Evolutionary conservation across 2,113 vertebrate genomes (phyloP), one percentile per base, ranked within the genome.

Genomic region (Prietella phreatophila): DNA sequence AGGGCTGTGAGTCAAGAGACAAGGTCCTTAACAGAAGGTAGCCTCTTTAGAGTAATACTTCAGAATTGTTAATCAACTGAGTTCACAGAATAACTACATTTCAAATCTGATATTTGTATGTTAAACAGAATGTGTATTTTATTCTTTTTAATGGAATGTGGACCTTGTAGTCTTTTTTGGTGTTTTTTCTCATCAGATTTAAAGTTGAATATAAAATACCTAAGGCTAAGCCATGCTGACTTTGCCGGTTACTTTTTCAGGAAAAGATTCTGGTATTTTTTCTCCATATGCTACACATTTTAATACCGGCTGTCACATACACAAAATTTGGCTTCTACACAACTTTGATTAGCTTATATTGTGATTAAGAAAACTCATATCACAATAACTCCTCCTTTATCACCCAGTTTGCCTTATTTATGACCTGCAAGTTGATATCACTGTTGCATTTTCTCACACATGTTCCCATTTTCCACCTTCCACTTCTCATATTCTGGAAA

Each of bases 401-500:
- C 11, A n/a, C 20, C 58, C 8, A 6, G 5, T 73, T 82, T 84
- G 33, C 36, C 22, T 78, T 73, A 36, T 42, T 89, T 67, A 39
- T 47, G 8, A 88, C 79, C 9, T 88, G 83, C 91, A 91, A 47
- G 85, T 91, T 87, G 5, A 55, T 78, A 39, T 82, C 39, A 82
- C 27, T 25, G 36, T 75, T 71, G 56, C 39, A 71, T 81, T 76
- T 85, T 75, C 19, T 80, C 39, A 67, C 47, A 53, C 39, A 63
- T 55, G 73, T 86, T 61, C 42, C 60, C 50, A 39, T 69, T 76
- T 87, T 88, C 90, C 85, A 63, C 75, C 86, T 90, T 92, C 92
- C 89, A 82, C 17, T 75, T 55, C 30, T 36, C 33, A 56, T 56
- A 56, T 85, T 81, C n/a, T 20, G 80, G 42, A 93, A 91, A 89